A percentile compares a stretch with the other conserved stretches of the same genome.
phyloP scores from a whole-genome alignment of 2,797 vertebrate genomes.

The Sebastes wilsoni region DNA sequence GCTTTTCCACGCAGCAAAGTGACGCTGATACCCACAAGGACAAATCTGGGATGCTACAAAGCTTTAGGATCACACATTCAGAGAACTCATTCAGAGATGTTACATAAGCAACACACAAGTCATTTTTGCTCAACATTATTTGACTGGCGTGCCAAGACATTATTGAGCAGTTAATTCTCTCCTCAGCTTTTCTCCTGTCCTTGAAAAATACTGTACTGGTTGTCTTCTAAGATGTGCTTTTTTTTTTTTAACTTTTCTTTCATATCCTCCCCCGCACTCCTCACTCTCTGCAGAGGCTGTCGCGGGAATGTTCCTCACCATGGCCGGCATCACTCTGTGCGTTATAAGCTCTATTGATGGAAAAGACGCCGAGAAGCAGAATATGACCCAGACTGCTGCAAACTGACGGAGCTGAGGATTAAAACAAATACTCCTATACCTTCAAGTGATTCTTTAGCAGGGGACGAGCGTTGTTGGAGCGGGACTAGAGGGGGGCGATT shows the following conservation, averaged over 20 bases:
- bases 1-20: not conserved
- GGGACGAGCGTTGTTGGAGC: not conserved
- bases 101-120: not conserved
- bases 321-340: conserved; percentile 87
- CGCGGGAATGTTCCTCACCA: conserved; percentile 88
- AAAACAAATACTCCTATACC: not conserved
- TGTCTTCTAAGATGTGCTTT: not conserved
- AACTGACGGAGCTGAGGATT: conserved; percentile 10
- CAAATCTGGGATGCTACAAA: not conserved
- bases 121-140: not conserved
- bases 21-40: not conserved
- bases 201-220: not conserved
- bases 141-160: not conserved
- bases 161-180: not conserved
- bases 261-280: not conserved
- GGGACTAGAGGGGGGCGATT: conserved; percentile 23
- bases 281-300: conserved; percentile 80
- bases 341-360: conserved; percentile 81
- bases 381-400: not conserved
- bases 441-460: not conserved
- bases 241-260: not conserved
- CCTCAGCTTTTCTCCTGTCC: not conserved
- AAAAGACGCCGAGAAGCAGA: conserved; percentile 17
- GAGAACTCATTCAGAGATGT: not conserved
- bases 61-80: not conserved